These are phyloP conservation scores for Acholoe squamosa DNA, from an alignment of 2,888 invertebrate species.

Conservation along the genomic window DNA sequence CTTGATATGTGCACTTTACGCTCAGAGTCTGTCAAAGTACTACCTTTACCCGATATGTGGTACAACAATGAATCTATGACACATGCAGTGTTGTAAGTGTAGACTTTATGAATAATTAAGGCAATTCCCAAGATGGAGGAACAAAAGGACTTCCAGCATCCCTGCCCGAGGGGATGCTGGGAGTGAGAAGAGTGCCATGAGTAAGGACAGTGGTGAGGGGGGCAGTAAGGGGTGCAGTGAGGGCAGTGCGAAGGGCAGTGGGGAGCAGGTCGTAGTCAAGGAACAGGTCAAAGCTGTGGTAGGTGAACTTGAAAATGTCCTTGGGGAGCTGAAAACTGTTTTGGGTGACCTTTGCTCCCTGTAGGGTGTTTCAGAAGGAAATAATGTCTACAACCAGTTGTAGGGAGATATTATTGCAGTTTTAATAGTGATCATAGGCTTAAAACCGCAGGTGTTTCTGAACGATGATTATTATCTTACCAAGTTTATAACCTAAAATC, in stretches of 20 bases:
- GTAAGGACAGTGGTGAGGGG: constrained; percentile 32
- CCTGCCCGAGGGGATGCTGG: not conserved
- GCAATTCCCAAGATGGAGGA: not conserved
- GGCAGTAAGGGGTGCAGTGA: not conserved
- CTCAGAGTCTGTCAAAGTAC: no score
- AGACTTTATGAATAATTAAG: not conserved
- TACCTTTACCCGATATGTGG: no score
- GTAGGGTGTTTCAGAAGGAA: no score
- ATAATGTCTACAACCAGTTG: no score
- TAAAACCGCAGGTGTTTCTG: no score
- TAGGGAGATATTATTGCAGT: no score
- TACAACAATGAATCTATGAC: not conserved
- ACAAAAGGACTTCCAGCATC: not conserved
- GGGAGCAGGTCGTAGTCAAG: constrained; percentile 46
- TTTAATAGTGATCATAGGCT: no score
- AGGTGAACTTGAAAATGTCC: constrained; percentile 64
- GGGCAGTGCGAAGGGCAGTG: not conserved
- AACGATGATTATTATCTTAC: no score
- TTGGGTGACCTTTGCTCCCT: constrained; percentile 59
- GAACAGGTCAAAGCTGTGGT: constrained; percentile 62
- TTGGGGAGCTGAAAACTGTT: constrained; percentile 63
- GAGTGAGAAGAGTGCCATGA: not conserved
- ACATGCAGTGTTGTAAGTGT: not conserved
- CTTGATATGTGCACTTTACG: no score
- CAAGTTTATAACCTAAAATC: no score